Evolutionary conservation across 2,797 vertebrate genomes (phyloP).

Genomic region (Pantherophis vulpinus): DNA sequence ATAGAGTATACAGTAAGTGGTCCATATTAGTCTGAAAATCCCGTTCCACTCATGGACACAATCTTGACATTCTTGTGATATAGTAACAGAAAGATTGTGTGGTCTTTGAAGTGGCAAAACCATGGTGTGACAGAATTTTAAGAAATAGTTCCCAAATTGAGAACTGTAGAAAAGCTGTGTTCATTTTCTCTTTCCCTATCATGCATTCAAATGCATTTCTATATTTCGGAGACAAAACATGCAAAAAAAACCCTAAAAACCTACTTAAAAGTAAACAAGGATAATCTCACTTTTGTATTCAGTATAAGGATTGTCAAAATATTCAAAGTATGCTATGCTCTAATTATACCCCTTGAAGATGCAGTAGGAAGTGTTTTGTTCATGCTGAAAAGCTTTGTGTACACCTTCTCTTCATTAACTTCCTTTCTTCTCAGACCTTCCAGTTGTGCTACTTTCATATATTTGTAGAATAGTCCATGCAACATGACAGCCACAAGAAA

Average conservation of each 20-base stretch:
- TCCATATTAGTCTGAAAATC: background rate
- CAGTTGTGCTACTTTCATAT: background rate
- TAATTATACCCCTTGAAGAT: background rate
- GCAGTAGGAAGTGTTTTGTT: background rate
- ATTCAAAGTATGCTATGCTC: background rate
- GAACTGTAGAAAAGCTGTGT: background rate
- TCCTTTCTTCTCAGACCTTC: constrained; percentile 27
- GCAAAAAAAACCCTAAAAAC: background rate
- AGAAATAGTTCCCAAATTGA: background rate
- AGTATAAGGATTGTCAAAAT: background rate
- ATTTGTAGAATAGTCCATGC: background rate
- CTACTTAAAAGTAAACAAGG: background rate
- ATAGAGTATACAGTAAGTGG: background rate
- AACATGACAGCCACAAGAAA: background rate
- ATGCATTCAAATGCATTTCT: background rate
- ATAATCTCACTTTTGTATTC: background rate
- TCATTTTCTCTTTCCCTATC: background rate
- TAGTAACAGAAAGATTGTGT: background rate
- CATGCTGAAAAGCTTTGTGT: constrained; percentile 16
- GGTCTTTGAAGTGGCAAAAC: background rate
- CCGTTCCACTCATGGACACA: background rate
- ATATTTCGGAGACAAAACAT: background rate
- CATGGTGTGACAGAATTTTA: background rate
- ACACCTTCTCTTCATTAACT: constrained; percentile 54
- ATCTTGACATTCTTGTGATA: background rate